Evolutionary conservation across 2,888 invertebrate species (phyloP), one percentile per base, ranked within the genome.

Genomic region (Drosophila setosimentum): DNA sequence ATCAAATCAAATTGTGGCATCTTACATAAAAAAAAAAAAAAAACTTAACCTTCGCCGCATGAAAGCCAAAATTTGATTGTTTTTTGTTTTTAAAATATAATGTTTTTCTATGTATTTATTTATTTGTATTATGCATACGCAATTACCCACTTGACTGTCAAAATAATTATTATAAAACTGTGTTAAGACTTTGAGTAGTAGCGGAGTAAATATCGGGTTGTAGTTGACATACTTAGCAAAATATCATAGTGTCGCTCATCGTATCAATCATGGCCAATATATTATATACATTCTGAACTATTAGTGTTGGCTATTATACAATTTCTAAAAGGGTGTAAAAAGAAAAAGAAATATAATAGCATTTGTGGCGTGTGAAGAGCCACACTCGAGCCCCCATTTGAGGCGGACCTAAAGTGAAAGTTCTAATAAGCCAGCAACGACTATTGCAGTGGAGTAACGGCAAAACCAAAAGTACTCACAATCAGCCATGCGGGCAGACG

Each of bases 331-430:
- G 58, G 53, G 54, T 49, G 49, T 53, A 50, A 68, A 68, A 51
- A 29, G 45, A 21, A 65, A 50, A 58, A 37, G 63, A 61, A 69
- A 62, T 49, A 57, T 16, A 71, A 60, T 59, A 32, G 33, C 27
- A 30, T 48, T 32, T 57, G 53, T 54, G 63, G 55, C 51, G 73
- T 49, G 75, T 51, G 45, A 77, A 68, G 68, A 50, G 66, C 29
- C 18, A 51, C 51, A 54, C 57, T 70, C 54, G 50, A 58, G 57
- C 61, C 55, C 49, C 53, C 77, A 84, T 73, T 82, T 73, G 87
- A 75, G 74, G 78, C 74, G 66, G 84, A 81, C 83, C 82, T 87
- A 87, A 87, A 87, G 87, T 87, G 87, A 87, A 87, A 87, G 87
- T 87, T 87, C 87, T 87, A 87, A 83, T 80, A 81, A 83, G 68